A percentile compares a stretch with the other conserved stretches of the same genome.
phyloP scores from a whole-genome alignment of 1,140 invertebrate species.

The Colletes latitarsis region DNA sequence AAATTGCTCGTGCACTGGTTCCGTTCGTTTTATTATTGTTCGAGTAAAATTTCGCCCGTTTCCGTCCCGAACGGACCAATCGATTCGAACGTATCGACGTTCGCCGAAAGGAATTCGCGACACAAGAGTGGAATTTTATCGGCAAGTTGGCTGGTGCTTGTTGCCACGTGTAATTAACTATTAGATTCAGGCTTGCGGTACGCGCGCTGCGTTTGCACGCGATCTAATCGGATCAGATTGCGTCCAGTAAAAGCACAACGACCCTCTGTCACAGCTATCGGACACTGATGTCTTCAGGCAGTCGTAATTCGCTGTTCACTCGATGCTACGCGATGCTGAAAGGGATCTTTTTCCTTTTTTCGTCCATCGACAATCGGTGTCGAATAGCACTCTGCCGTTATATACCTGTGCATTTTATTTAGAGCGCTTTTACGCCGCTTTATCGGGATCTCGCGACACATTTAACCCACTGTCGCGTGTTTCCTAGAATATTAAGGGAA shows the following conservation, averaged over 20 bases:
- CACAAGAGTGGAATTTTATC: conserved; percentile 37
- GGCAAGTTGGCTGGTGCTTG: neutral
- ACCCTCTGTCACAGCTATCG: neutral
- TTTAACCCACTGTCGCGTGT: neutral
- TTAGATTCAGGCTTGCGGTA: conserved; percentile 17
- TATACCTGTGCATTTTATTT: neutral
- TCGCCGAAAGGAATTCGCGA: neutral
- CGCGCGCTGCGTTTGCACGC: conserved; percentile 37
- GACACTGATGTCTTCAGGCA: neutral
- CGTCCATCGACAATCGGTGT: neutral
- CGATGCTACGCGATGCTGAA: conserved; percentile 5
- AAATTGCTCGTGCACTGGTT: no score
- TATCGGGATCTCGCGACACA: neutral
- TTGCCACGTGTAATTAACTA: conserved; percentile 45
- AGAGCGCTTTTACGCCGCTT: neutral
- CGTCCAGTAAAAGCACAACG: conserved; percentile 30
- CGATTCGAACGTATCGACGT: neutral
- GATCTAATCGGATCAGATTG: conserved; percentile 54
- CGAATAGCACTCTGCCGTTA: no score
- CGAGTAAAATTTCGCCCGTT: no score
- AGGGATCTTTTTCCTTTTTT: neutral
- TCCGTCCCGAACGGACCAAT: neutral
- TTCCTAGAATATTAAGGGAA: neutral
- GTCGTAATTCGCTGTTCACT: neutral
- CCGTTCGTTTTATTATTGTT: no score